These are phyloP conservation scores for Cyprinodon tularosa DNA, from an alignment of 2,113 vertebrate genomes.

Conservation along the genomic window DNA sequence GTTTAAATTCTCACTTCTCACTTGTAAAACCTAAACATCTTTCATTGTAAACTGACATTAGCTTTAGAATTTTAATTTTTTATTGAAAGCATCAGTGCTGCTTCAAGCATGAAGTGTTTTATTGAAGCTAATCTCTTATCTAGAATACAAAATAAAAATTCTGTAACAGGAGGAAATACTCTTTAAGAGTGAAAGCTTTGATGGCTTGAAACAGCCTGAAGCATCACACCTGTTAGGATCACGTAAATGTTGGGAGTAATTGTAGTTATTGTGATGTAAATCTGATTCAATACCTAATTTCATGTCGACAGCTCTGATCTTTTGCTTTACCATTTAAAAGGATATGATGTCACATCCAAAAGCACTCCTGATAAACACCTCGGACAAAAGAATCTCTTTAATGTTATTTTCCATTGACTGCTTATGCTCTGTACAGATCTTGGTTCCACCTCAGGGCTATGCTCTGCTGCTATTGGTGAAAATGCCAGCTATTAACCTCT, in stretches of 20 bases:
- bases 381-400: background rate
- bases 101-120: too few relatives aligned
- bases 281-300: background rate
- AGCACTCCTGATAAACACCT: conserved; percentile 5
- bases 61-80: too few relatives aligned
- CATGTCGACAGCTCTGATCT: background rate
- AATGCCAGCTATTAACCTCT: conserved; percentile 33
- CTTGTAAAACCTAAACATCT: too few relatives aligned
- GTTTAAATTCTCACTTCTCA: too few relatives aligned
- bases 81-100: too few relatives aligned
- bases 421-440: conserved; percentile 15
- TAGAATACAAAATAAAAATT: background rate
- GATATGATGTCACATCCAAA: conserved; percentile 1
- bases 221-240: background rate
- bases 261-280: background rate
- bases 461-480: conserved; percentile 17
- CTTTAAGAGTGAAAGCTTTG: background rate
- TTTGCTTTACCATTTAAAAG: background rate
- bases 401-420: conserved; percentile 7
- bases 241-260: background rate
- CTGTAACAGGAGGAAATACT: background rate
- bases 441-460: conserved; percentile 37
- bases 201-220: background rate
- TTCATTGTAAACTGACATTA: too few relatives aligned
- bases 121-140: too few relatives aligned